Evolutionary conservation across 2,888 invertebrate species (phyloP).

Genomic region (Macroteleia sp.): DNA sequence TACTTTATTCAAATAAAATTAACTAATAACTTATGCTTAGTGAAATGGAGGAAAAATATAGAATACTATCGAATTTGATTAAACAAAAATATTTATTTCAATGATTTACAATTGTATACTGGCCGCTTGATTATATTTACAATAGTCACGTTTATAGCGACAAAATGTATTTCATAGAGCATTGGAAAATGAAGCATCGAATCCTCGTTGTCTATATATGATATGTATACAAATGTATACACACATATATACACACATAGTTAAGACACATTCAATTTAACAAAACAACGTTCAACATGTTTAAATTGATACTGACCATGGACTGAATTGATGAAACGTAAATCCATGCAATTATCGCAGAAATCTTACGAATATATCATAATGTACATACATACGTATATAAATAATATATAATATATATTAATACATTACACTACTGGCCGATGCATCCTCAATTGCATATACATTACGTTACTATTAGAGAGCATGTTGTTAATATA

Average conservation of each 20-base stretch:
- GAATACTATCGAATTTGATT: constrained; percentile 60
- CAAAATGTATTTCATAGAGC: constrained; percentile 66
- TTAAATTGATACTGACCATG: constrained; percentile 49
- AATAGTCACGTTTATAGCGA: constrained; percentile 59
- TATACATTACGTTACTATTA: constrained; percentile 65
- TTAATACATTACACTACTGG: constrained; percentile 76
- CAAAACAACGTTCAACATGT: constrained; percentile 25
- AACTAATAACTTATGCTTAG: too few relatives aligned
- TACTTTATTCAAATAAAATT: too few relatives aligned
- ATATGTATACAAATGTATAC: constrained; percentile 22
- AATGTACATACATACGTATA: constrained; percentile 67
- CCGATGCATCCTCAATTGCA: constrained; percentile 72
- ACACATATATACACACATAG: too few relatives aligned
- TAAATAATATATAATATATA: constrained; percentile 72
- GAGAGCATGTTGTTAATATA: constrained; percentile 57
- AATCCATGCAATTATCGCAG: constrained; percentile 24
- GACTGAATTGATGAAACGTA: constrained; percentile 30
- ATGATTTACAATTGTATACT: constrained; percentile 75
- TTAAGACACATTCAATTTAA: too few relatives aligned
- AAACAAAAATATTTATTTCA: constrained; percentile 80
- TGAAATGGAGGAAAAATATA: too few relatives aligned
- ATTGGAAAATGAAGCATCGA: constrained; percentile 62
- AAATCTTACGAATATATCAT: constrained; percentile 50
- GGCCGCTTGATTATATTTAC: constrained; percentile 76
- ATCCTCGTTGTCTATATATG: constrained; percentile 45